Evolutionary conservation across 2,113 vertebrate species (phyloP).

Genomic region (Hypomesus transpacificus): DNA sequence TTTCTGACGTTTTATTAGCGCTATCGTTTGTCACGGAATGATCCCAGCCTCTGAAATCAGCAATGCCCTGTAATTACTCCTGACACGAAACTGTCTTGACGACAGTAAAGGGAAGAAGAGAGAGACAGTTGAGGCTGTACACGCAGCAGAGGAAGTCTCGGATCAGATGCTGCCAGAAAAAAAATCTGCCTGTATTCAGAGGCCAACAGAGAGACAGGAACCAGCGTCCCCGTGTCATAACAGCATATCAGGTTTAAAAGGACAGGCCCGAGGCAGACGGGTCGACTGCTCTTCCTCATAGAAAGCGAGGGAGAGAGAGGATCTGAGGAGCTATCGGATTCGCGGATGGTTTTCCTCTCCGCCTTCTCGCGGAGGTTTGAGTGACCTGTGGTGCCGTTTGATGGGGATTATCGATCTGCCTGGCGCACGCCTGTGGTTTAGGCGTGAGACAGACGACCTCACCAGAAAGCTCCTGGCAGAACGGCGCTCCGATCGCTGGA

Average conservation of each 20-base stretch:
- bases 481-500: conserved; percentile 5
- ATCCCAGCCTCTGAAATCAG: not conserved
- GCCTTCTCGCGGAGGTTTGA: conserved; percentile 54
- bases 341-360: conserved; percentile 27
- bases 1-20: too few relatives aligned
- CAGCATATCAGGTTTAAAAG: conserved; percentile 57
- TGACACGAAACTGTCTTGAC: conserved; percentile 13
- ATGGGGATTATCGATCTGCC: conserved; percentile 72
- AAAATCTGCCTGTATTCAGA: conserved; percentile 26
- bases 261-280: conserved; percentile 44
- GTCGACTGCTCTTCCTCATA: conserved; percentile 44
- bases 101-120: conserved; percentile 4
- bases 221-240: conserved; percentile 41
- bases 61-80: conserved; percentile 9
- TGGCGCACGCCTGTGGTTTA: conserved; percentile 71
- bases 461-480: conserved; percentile 63
- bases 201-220: conserved; percentile 19
- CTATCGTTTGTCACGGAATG: too few relatives aligned
- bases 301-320: conserved; percentile 39
- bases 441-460: conserved; percentile 63
- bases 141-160: conserved; percentile 48
- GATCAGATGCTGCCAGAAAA: conserved; percentile 16
- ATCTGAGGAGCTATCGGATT: conserved; percentile 58
- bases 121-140: conserved; percentile 29
- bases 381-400: conserved; percentile 67